These are phyloP conservation scores for Nomada fabriciana DNA, from an alignment of 2,888 invertebrate species.

Conservation along the genomic window DNA sequence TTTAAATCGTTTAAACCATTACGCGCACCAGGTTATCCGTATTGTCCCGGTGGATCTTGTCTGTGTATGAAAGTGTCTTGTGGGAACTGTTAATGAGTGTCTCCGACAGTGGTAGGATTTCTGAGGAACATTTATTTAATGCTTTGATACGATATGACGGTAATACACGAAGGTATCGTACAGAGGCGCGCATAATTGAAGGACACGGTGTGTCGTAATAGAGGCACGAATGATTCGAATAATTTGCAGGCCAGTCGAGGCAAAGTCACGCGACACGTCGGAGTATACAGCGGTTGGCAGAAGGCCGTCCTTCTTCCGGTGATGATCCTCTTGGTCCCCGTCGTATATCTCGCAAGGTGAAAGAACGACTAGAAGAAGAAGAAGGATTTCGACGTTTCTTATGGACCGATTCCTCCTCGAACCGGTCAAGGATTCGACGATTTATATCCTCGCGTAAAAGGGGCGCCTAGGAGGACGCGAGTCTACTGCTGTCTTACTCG, in stretches of 20 bases:
- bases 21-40: not conserved
- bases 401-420: constrained; percentile 64
- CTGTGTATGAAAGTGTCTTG: not conserved
- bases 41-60: not conserved
- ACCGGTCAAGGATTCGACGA: constrained; percentile 79
- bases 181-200: constrained; percentile 12
- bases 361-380: constrained; percentile 60
- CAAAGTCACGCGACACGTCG: constrained; percentile 49
- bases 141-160: not conserved
- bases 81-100: not conserved
- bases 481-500: constrained; percentile 19
- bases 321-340: constrained; percentile 26
- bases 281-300: constrained; percentile 40
- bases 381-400: constrained; percentile 71
- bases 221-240: constrained; percentile 6
- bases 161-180: not conserved
- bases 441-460: constrained; percentile 76
- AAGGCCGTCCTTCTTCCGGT: constrained; percentile 53
- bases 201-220: not conserved
- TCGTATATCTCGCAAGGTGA: constrained; percentile 25
- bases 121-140: not conserved
- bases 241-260: constrained; percentile 1
- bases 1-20: constrained; percentile 12
- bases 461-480: constrained; percentile 55
- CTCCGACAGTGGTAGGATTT: not conserved